Conservation (phyloP, 2,113 vertebrate species). For the Alligator mississippiensis region DNA sequence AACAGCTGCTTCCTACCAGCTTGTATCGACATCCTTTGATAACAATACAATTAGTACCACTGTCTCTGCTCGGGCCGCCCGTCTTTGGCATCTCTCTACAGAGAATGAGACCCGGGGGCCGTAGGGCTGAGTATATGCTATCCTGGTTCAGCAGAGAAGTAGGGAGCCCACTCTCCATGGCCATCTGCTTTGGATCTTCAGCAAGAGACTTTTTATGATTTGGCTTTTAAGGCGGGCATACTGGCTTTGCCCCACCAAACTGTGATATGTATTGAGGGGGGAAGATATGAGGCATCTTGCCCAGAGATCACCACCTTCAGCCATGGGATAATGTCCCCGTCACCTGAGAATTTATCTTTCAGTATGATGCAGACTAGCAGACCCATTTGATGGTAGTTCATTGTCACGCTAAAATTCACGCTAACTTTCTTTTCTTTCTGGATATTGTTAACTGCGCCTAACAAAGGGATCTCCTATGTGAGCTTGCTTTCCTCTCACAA, state of each 20-base stretch:
- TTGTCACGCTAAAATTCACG: conserved; percentile 32
- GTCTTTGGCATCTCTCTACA: too few species aligned
- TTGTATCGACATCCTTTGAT: too few species aligned
- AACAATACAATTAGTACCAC: too few species aligned
- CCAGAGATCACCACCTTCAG: conserved; percentile 21
- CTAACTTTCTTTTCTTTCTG: conserved; percentile 54
- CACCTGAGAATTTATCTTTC: fast-evolving
- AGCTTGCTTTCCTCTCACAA: conserved; percentile 39
- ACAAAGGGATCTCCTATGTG: conserved; percentile 53
- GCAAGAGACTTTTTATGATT: not conserved
- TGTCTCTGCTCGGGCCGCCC: too few species aligned
- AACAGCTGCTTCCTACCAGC: too few species aligned
- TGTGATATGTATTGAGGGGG: not conserved
- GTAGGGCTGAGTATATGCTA: not conserved
- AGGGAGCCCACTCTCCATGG: not conserved
- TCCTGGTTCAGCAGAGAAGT: not conserved
- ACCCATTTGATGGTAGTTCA: not conserved
- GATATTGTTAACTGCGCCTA: conserved; percentile 46
- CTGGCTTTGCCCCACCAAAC: not conserved
- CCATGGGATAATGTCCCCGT: conserved; percentile 51
- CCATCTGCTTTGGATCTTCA: not conserved
- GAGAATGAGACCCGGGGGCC: not conserved
- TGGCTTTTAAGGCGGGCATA: not conserved
- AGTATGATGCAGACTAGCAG: conserved; percentile 13
- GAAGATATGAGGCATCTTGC: not conserved